A percentile compares a stretch with the other conserved stretches of the same genome.
phyloP scores from a whole-genome alignment of 2,113 vertebrate genomes.

The Syrmaticus mikado region DNA sequence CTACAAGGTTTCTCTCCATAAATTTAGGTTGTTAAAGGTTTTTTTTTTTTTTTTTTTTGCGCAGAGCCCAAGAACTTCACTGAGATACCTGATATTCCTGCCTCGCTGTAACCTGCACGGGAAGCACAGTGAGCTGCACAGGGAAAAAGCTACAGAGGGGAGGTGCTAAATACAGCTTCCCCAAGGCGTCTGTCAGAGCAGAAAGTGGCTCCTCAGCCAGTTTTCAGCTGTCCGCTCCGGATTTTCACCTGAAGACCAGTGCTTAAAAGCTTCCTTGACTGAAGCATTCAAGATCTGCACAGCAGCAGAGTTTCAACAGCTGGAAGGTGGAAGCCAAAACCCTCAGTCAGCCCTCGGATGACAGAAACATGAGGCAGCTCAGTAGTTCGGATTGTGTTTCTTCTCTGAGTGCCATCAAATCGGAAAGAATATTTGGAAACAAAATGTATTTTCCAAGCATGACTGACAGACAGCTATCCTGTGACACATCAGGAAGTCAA shows the following conservation, averaged over 20 bases:
- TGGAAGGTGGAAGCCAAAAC: not conserved
- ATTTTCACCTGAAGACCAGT: accelerated
- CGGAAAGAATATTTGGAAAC: not conserved
- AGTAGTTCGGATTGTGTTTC: not conserved
- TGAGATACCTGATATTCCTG: not conserved
- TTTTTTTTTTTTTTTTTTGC: too few relatives aligned
- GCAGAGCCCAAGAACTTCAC: not conserved
- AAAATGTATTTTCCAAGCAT: not conserved
- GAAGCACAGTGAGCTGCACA: not conserved
- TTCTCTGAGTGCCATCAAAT: not conserved
- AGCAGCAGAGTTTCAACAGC: not conserved
- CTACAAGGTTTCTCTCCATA: not conserved
- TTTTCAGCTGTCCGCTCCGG: not conserved
- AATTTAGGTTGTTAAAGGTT: too few relatives aligned
- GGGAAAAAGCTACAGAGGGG: not conserved
- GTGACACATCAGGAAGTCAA: not conserved
- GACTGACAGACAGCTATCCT: not conserved
- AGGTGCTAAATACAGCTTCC: not conserved
- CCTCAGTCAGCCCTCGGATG: not conserved
- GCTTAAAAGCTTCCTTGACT: not conserved
- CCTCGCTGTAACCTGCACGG: not conserved
- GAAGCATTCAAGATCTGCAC: not conserved
- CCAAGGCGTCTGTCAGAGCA: not conserved
- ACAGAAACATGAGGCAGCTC: not conserved
- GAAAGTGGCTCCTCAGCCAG: not conserved